phyloP scores from a whole-genome alignment of 2,888 invertebrate species.

The Lasioglossum pauxillum region DNA sequence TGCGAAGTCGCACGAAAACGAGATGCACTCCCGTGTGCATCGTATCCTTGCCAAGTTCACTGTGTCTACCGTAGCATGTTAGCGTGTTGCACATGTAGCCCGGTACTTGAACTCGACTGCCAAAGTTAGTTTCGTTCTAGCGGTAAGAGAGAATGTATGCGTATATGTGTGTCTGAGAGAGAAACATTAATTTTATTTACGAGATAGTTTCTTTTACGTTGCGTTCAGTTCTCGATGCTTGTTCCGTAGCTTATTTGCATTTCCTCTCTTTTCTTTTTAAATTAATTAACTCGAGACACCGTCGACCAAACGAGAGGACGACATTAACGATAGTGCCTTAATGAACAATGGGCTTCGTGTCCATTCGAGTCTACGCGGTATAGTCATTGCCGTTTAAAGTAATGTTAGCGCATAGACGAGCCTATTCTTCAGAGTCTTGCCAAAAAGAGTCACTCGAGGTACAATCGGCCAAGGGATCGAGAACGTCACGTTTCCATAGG shows the following conservation, averaged over 20 bases:
- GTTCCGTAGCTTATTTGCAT: constrained; percentile 3
- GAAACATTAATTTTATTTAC: constrained; percentile 59
- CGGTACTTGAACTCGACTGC: constrained; percentile 73
- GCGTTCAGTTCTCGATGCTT: constrained; percentile 13
- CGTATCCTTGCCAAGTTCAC: constrained; percentile 47
- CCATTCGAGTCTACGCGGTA: background rate
- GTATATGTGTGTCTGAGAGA: background rate
- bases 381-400: constrained; percentile 8
- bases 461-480: constrained; percentile 30
- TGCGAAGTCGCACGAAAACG: background rate
- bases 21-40: constrained; percentile 10
- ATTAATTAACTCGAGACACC: background rate
- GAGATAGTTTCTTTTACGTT: constrained; percentile 10
- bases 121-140: constrained; percentile 74
- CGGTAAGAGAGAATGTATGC: constrained; percentile 53
- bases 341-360: background rate
- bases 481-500: constrained; percentile 22
- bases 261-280: background rate
- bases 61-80: constrained; percentile 45
- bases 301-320: background rate
- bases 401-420: constrained; percentile 6
- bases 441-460: constrained; percentile 28
- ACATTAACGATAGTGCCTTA: constrained; percentile 1
- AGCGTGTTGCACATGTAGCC: constrained; percentile 42
- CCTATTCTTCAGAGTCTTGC: constrained; percentile 45